These are phyloP conservation scores for Remorina albescens DNA, from an alignment of 2,797 vertebrate genomes.

Conservation along the genomic window DNA sequence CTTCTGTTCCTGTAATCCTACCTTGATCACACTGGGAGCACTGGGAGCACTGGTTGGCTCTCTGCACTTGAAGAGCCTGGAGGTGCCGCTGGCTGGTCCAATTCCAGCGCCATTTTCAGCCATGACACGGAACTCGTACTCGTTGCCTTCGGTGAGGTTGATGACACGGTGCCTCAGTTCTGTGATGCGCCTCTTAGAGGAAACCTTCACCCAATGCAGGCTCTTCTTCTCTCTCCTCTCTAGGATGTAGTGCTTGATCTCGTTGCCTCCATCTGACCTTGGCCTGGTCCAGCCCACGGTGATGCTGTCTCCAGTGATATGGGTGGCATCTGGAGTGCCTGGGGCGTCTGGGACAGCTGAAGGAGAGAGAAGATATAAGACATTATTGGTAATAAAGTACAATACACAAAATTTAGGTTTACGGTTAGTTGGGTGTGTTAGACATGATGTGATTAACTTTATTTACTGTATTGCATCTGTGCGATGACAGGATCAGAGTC, in stretches of 20 bases:
- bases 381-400: background rate
- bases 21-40: conserved; percentile 93
- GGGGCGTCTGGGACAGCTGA: conserved; percentile 95
- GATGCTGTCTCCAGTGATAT: conserved; percentile 94
- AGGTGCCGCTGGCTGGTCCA: conserved; percentile 92
- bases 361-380: conserved; percentile 28
- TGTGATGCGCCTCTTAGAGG: conserved; percentile 93
- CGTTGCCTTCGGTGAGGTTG: conserved; percentile 94
- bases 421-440: background rate
- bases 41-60: conserved; percentile 95
- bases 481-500: conserved; percentile 94
- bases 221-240: conserved; percentile 99
- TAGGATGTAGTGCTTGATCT: conserved; percentile 97
- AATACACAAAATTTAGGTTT: background rate
- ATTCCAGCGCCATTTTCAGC: conserved; percentile 96
- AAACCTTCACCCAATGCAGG: conserved; percentile 95
- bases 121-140: conserved; percentile 99
- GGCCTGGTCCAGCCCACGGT: conserved; percentile 95
- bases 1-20: conserved; percentile 60
- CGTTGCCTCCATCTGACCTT: conserved; percentile 94
- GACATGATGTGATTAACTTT: background rate
- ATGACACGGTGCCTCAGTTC: conserved; percentile 94
- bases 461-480: conserved; percentile 98
- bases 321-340: conserved; percentile 94
- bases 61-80: conserved; percentile 95